Percentiles rank a stretch among this genome's conserved stretches.
Conservation (phyloP, 2,888 invertebrate species). For the Tetramorium bicarinatum region DNA sequence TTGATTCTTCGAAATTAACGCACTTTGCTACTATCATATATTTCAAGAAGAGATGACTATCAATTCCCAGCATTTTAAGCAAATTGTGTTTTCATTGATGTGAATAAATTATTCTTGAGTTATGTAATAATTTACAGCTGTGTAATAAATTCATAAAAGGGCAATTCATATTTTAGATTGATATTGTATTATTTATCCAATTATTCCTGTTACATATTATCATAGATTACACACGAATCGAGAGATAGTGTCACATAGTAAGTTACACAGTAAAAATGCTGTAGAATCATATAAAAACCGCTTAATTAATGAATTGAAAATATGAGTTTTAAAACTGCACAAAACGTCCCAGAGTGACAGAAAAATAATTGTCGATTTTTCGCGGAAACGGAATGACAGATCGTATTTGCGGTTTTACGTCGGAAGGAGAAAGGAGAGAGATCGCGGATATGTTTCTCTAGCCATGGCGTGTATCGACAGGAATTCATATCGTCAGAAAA, state of each 20-base stretch:
- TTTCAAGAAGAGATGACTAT: neutral
- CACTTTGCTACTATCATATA: neutral
- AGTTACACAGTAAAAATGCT: neutral
- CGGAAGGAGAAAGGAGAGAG: conserved; percentile 30
- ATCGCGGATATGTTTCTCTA: conserved; percentile 34
- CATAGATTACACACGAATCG: neutral
- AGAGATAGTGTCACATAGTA: neutral
- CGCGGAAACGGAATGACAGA: conserved; percentile 20
- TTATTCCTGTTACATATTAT: neutral
- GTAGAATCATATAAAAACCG: neutral
- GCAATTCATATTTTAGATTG: neutral
- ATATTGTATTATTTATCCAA: neutral
- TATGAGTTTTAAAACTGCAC: neutral
- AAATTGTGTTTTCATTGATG: neutral
- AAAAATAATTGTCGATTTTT: conserved; percentile 41
- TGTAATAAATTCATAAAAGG: neutral
- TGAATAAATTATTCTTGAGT: neutral
- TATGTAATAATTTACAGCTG: neutral
- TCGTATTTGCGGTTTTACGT: conserved; percentile 32
- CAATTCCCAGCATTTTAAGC: neutral
- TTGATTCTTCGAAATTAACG: conserved; percentile 14
- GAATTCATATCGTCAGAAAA: conserved; percentile 45
- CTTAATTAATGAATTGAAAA: conserved; percentile 18
- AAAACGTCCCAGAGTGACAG: neutral
- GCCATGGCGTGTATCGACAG: conserved; percentile 26